Conservation (phyloP, 2,113 vertebrate species). For the Cyprinodon variegatus region DNA sequence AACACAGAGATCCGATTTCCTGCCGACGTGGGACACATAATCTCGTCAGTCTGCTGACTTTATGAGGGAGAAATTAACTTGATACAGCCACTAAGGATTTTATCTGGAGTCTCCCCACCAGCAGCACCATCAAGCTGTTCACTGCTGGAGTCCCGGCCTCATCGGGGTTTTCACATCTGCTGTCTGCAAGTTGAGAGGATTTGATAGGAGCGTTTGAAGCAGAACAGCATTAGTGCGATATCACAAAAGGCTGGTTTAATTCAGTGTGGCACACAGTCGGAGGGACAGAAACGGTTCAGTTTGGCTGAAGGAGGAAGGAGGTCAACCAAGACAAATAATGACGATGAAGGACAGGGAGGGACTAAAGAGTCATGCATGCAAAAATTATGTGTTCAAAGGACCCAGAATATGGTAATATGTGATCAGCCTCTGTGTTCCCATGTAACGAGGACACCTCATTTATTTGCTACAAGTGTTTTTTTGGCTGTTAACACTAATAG, state of each 20-base stretch:
- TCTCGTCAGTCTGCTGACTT: constrained; percentile 44
- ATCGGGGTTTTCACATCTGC: constrained; percentile 10
- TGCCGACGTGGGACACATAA: constrained; percentile 54
- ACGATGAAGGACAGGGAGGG: constrained; percentile 7
- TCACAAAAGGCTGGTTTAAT: constrained; percentile 3
- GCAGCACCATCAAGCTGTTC: not conserved
- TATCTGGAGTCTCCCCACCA: constrained; percentile 2
- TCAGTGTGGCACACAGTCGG: not conserved
- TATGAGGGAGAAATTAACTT: constrained; percentile 19
- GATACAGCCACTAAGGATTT: constrained; percentile 16
- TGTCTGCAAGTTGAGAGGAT: constrained; percentile 17
- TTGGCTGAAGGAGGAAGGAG: constrained; percentile 5
- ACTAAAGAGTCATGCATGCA: constrained; percentile 10
- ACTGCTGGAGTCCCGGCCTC: constrained; percentile 3
- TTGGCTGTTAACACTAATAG: constrained; percentile 8
- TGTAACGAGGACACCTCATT: constrained; percentile 10
- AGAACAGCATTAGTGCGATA: not conserved
- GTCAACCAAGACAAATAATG: constrained; percentile 25
- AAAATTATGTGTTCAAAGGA: constrained; percentile 45
- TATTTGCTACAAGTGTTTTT: not conserved
- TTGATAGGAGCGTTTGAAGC: not conserved
- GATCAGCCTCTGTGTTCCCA: constrained; percentile 53
- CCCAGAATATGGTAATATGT: constrained; percentile 45
- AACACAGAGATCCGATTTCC: constrained; percentile 72
- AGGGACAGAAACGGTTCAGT: not conserved